These are phyloP conservation scores for Ormyrus labotus DNA, from an alignment of 2,888 invertebrate genomes.

Conservation along the genomic window DNA sequence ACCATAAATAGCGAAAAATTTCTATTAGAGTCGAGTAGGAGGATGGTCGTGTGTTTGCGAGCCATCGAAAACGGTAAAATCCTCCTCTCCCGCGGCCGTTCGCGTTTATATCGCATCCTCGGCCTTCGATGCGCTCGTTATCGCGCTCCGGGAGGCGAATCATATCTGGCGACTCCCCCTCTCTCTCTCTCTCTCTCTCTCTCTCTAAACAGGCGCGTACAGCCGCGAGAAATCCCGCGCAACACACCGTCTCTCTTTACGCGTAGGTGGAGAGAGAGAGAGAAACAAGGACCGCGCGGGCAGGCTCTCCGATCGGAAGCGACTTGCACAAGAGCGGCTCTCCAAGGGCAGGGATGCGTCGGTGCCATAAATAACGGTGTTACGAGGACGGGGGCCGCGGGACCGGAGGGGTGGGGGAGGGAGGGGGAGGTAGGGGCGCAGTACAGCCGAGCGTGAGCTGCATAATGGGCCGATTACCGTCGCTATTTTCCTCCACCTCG, in stretches of 20 bases:
- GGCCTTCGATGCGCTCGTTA: constrained; percentile 37
- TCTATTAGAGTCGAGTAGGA: too few relatives aligned
- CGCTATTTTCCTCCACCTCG: neutral
- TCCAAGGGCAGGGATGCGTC: constrained; percentile 24
- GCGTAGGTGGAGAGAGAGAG: neutral
- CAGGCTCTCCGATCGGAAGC: constrained; percentile 17
- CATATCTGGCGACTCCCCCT: neutral
- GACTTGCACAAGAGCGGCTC: neutral
- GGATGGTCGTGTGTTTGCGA: neutral
- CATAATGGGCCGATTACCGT: constrained; percentile 49
- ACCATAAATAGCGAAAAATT: too few relatives aligned
- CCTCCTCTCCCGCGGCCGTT: neutral
- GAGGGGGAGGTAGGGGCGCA: constrained; percentile 10
- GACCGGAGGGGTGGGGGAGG: neutral
- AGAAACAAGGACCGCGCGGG: neutral
- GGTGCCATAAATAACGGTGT: constrained; percentile 48
- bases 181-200: too few relatives aligned
- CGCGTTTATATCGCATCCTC: constrained; percentile 21
- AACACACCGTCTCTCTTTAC: neutral
- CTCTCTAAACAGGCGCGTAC: too few relatives aligned
- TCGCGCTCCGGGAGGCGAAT: constrained; percentile 13
- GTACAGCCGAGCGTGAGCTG: constrained; percentile 24
- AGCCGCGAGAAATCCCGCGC: neutral
- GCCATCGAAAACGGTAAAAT: constrained; percentile 37
- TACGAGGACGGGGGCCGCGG: constrained; percentile 7